These are phyloP conservation scores for Apis laboriosa DNA, from an alignment of 1,140 invertebrate species.

Conservation along the genomic window DNA sequence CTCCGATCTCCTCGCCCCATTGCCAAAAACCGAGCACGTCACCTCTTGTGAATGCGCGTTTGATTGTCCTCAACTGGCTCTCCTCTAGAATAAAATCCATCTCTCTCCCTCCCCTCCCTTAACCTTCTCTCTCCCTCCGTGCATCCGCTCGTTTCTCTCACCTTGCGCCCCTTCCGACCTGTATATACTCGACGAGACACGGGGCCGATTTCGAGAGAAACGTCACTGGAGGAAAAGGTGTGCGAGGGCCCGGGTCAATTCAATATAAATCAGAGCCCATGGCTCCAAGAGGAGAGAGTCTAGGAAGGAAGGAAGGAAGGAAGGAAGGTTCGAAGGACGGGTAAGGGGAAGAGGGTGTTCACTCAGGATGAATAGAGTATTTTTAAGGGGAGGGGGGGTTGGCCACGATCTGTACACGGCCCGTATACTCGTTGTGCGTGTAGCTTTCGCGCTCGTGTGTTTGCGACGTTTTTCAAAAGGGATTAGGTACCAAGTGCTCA, in stretches of 20 bases:
- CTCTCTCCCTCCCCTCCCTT: constrained; percentile 20
- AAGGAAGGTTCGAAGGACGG: constrained; percentile 40
- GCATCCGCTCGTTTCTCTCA: background rate
- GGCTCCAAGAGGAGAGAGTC: constrained; percentile 38
- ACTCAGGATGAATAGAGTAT: constrained; percentile 63
- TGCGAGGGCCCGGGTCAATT: constrained; percentile 70
- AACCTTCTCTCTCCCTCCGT: background rate
- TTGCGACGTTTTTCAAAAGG: constrained; percentile 55
- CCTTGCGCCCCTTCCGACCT: constrained; percentile 9
- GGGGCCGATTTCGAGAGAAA: constrained; percentile 72
- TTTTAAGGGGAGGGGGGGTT: constrained; percentile 57
- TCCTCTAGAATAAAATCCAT: constrained; percentile 41
- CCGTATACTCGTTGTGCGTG: constrained; percentile 4
- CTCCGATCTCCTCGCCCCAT: constrained; percentile 58
- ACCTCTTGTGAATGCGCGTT: constrained; percentile 72
- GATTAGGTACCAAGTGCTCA: constrained; percentile 66
- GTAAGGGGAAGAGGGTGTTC: constrained; percentile 30
- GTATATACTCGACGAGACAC: constrained; percentile 44
- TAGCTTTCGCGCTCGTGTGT: constrained; percentile 38
- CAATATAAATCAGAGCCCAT: constrained; percentile 76
- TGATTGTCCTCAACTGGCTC: constrained; percentile 73
- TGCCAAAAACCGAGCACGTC: constrained; percentile 68
- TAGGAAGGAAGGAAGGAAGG: constrained; percentile 22
- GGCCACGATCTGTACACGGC: constrained; percentile 44
- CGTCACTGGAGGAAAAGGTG: constrained; percentile 66